Base-by-base conservation (phyloP, 2,888 invertebrate genomes). In the Epiblema foenella region DNA sequence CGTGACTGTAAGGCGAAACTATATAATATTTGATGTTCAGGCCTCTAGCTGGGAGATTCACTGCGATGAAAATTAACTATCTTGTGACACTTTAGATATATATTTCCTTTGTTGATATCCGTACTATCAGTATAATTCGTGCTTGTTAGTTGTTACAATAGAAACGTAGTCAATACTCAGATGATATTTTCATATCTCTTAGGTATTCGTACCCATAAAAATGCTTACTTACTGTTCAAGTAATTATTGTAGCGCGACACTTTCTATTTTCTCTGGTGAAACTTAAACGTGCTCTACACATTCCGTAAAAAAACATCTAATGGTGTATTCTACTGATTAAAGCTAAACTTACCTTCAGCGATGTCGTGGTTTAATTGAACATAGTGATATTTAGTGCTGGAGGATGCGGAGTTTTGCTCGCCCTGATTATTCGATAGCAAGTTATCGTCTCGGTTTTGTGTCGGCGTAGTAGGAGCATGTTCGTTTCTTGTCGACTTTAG, bases 361-460 rank as follows among this genome's bases (percentile, higher is more conserved):
- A 46, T 69, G 60, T 70, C 68, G 73, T 66, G 67, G 42, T 56
- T 60, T 24, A 62, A 29, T 39, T 79, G 77, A 17, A 77, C 71
- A 59, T 81, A 75, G 52, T 77, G 79, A 73, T 80, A 79, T 59
- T 78, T 74, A 74, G 76, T 76, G 60, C 68, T 76, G 49, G 79
- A 72, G 54, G 77, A 74, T 42, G 73, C 78, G 74, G 75, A 76
- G 72, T 77, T 79, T 69, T 77, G 78, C 75, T 79, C 78, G 56
- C 81, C 69, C 18, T 71, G 37, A 63, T 74, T 79, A 64, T 69
- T 76, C 75, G 79, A 76, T 74, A 75, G 80, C 74, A 79, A 81
- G 79, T 82, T 80, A 75, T 83, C 79, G 74, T 76, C 80, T 63
- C 76, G 80, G 72, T 77, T 78, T 62, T 76, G 78, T 70, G 77